Percentiles rank a stretch among this genome's conserved stretches.
phyloP scores from a whole-genome alignment of 35 echinoderm and acorn worm species.

The Diadema setosum region DNA sequence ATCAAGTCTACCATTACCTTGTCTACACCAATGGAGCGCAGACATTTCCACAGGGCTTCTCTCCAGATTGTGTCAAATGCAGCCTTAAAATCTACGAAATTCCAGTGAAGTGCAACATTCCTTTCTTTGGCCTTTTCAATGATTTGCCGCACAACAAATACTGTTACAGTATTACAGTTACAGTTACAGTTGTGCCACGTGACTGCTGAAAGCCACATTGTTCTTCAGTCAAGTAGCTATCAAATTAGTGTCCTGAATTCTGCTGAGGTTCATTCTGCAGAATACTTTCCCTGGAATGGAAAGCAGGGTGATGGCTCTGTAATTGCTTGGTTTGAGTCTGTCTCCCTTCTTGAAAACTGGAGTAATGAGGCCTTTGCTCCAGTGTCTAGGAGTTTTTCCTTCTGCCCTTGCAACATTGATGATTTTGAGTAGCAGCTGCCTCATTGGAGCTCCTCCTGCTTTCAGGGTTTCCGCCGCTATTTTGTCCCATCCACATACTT shows the following conservation, averaged over 20 bases:
- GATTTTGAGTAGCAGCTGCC: not conserved
- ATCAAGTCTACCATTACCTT: not conserved
- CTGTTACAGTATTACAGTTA: not conserved
- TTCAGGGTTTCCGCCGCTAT: conserved; percentile 36
- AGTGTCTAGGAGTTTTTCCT: conserved; percentile 20
- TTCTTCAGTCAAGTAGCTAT: not conserved
- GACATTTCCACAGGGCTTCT: not conserved
- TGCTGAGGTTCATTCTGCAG: not conserved
- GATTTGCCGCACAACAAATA: not conserved
- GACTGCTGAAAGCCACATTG: not conserved
- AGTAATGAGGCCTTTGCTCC: conserved; percentile 23
- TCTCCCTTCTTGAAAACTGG: conserved; percentile 31
- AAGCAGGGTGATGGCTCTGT: conserved; percentile 27
- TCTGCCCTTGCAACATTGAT: not conserved
- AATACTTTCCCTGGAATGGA: conserved; percentile 19
- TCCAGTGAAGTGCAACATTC: not conserved
- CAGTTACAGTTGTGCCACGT: not conserved
- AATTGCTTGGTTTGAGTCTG: conserved; percentile 23
- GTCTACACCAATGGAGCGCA: not conserved
- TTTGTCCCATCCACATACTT: conserved; percentile 21
- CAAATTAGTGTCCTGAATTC: conserved; percentile 5
- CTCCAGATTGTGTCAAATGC: too few relatives aligned
- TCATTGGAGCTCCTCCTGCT: not conserved
- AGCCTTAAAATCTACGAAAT: not conserved
- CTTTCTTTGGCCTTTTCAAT: not conserved